Conservation (phyloP, 2,888 invertebrate genomes). For the Dendrolimus houi region DNA sequence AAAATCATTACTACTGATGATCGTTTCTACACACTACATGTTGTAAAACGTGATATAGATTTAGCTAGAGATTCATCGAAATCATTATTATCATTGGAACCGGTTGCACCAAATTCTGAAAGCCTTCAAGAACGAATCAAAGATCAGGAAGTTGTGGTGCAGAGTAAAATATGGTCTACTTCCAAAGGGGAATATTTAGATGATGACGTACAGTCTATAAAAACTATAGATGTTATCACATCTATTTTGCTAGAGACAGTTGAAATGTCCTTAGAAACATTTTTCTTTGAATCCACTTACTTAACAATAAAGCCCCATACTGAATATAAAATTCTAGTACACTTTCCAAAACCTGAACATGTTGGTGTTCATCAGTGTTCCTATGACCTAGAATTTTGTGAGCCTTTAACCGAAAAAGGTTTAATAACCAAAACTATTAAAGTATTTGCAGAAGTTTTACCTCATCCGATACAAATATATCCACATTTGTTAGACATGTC, state of each 20-base stretch:
- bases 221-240: conserved; percentile 20
- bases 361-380: conserved; percentile 49
- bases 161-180: conserved; percentile 16
- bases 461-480: conserved; percentile 43
- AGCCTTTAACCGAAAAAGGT: conserved; percentile 25
- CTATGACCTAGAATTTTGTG: conserved; percentile 41
- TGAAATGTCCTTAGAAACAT: conserved; percentile 36
- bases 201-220: conserved; percentile 13
- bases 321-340: conserved; percentile 28
- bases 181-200: conserved; percentile 6
- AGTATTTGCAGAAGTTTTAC: conserved; percentile 46
- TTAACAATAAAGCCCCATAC: conserved; percentile 28
- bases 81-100: conserved; percentile 22
- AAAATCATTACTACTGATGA: conserved; percentile 28
- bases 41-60: conserved; percentile 31
- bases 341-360: conserved; percentile 42
- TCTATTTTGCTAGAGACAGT: conserved; percentile 31
- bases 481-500: conserved; percentile 55
- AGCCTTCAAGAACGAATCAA: conserved; percentile 26
- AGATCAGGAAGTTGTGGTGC: conserved; percentile 18
- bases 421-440: conserved; percentile 32
- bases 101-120: conserved; percentile 22
- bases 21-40: conserved; percentile 35
- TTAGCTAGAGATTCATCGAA: conserved; percentile 18
- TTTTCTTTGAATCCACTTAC: conserved; percentile 41